These are phyloP conservation scores for Spinus olivaceus DNA, from an alignment of 2,797 vertebrate genomes.

Conservation along the genomic window DNA sequence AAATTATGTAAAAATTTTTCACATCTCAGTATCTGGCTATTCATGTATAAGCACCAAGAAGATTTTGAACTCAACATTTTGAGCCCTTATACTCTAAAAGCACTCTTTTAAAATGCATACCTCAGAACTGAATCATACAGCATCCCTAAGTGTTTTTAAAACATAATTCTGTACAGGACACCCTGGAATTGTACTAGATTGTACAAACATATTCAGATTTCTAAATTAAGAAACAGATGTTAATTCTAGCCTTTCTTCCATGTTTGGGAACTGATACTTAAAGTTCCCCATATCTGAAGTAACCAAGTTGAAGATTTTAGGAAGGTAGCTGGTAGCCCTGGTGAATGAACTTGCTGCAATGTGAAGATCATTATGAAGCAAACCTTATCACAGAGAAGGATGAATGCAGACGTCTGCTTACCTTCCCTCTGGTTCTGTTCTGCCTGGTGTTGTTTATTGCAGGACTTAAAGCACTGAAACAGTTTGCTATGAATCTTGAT, in stretches of 20 bases:
- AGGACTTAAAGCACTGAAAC: neutral
- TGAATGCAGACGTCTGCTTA: neutral
- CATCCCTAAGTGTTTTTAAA: neutral
- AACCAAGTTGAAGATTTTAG: neutral
- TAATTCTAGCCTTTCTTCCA: neutral
- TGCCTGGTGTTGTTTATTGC: constrained; percentile 25
- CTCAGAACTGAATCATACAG: neutral
- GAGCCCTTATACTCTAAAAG: neutral
- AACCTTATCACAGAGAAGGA: neutral
- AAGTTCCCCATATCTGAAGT: neutral
- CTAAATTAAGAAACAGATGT: neutral
- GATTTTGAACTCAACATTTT: neutral
- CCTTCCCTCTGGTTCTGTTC: constrained; percentile 28
- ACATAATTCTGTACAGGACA: neutral
- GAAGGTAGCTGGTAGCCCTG: neutral
- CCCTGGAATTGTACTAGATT: neutral
- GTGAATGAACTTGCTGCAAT: neutral
- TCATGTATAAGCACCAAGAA: neutral
- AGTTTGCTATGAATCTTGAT: constrained; percentile 49
- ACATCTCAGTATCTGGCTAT: neutral
- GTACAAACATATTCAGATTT: neutral
- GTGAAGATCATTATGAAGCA: neutral
- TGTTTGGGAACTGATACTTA: neutral
- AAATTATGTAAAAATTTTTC: neutral
- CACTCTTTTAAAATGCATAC: neutral